Evolutionary conservation across 1,140 invertebrate genomes (phyloP), one percentile per base, ranked within the genome.

Genomic region (Solen grandis): DNA sequence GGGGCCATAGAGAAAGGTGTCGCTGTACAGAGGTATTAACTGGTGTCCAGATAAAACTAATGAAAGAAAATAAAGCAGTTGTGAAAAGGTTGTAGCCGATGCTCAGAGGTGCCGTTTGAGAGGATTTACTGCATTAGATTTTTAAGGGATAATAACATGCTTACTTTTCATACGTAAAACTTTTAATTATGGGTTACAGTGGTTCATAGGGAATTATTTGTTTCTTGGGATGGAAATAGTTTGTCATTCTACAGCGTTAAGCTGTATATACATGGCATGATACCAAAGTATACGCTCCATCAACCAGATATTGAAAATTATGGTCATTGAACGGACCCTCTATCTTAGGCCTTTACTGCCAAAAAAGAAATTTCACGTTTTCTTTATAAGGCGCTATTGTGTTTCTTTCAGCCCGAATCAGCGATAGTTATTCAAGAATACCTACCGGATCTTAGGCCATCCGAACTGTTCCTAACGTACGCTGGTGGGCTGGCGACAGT

Each of bases 351-450:
- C 8, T 50, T 50, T 8, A 50, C 19, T 50, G 46, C 46, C 19
- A 50, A 19, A 50, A 19, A 8, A 50, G 46, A n/a, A n/a, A n/a
- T n/a, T n/a, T n/a, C n/a, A n/a, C 19, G 8, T 50, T n/a, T 10
- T 50, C n/a, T 50, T 2, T 2, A 16, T 62, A 16, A 2, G 31
- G 22, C 3, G 22, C 27, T 22, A 19, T 33, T 31, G 14, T 13
- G 22, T n/a, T 36, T 5, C 27, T 52, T 76, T 36, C 35, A 81
- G 78, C 69, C 60, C 2, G 78, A 81, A 27, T 81, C 78, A 4
- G 50, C 70, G n/a, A 73, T 81, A 69, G 22, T 81, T 14, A 63
- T 81, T 14, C 69, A 73, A 41, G 69, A 81, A 25, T 81, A 81
- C 27, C 33, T 81, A 52, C 16, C 59, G 14, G 50, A 72, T 19